Evolutionary conservation across 2,797 vertebrate genomes (phyloP), one percentile per base, ranked within the genome.

Genomic region (Brachymystax lenok): DNA sequence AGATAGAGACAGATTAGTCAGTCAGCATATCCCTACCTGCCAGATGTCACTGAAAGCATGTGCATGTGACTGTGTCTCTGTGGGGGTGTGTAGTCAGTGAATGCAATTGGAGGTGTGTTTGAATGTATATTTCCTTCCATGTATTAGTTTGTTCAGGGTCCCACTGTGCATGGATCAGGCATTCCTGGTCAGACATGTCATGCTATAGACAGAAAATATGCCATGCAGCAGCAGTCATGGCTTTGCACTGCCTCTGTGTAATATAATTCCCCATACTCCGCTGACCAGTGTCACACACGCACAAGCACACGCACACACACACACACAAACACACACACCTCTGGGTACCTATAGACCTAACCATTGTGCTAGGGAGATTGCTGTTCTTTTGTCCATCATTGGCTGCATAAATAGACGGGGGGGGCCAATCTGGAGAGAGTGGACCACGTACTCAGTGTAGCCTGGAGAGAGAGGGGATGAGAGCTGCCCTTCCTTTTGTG

Each of bases 191-290:
- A 73, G 30, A 64, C 61, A 66, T 40, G 17, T 24, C 14, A 69
- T 56, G 52, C 13, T 30, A 50, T 17, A n/a, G 83, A 78, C 82
- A 82, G 80, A 86, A 86, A 73, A 91, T 91, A 91, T 93, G 92
- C 92, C 93, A 89, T 92, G 92, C 92, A 90, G 92, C 84, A 89
- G 83, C 83, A 71, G 80, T 74, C 74, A 80, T 77, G 71, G 78
- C 77, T 83, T 12, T 76, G 77, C 79, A 78, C 82, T 59, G 79
- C 77, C 80, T 78, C 79, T 71, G 14, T 68, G 24, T 63, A 63
- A 63, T 63, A 3, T 27, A 63, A 63, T 63, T 63, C 21, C 59
- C 59, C 21, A 24, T 46, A 63, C 17, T 73, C 8, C 30, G 77
- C 77, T 61, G 77, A 81, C 83, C 74, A 79, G 68, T 12, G 77